Evolutionary conservation across 2,797 vertebrate species (phyloP).

Genomic region (Acridotheres tristis): DNA sequence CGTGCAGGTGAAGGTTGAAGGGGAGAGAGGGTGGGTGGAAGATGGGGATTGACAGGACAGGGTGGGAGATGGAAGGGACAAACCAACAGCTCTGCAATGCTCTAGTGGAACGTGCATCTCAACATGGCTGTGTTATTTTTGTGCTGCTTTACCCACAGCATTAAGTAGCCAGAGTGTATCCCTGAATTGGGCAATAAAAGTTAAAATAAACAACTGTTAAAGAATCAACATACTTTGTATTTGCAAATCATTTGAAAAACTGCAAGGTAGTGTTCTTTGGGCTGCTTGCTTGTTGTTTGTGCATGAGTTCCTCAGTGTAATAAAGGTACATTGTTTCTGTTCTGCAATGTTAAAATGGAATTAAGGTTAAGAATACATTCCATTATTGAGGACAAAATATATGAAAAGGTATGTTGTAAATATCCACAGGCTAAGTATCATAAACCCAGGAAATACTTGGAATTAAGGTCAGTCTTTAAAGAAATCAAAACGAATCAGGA

Average conservation of each 20-base stretch:
- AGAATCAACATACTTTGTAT: slow-evolving; percentile 5
- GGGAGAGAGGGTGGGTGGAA: not conserved
- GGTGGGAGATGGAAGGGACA: not conserved
- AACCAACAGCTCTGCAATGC: not conserved
- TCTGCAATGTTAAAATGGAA: not conserved
- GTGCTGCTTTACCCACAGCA: slow-evolving; percentile 52
- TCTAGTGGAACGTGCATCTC: slow-evolving; percentile 8
- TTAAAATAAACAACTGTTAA: slow-evolving; percentile 53
- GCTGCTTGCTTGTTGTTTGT: not conserved
- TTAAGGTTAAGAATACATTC: not conserved
- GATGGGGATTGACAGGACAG: not conserved
- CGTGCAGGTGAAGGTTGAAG: not conserved
- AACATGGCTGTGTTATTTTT: slow-evolving; percentile 12
- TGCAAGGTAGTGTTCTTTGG: not conserved
- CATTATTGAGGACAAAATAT: not conserved
- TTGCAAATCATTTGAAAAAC: slow-evolving; percentile 41
- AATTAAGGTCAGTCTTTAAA: slow-evolving; percentile 25
- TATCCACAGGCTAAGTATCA: not conserved
- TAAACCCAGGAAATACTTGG: not conserved
- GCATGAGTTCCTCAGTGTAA: not conserved
- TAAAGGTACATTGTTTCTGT: not conserved
- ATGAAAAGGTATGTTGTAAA: not conserved
- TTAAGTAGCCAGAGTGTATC: slow-evolving; percentile 55
- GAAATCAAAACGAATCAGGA: not conserved
- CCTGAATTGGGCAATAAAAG: slow-evolving; percentile 50